Evolutionary conservation across 53 echinoderm and acorn worm species (phyloP), one percentile per base, ranked within the genome.

Genomic region (Zoroaster sp.): DNA sequence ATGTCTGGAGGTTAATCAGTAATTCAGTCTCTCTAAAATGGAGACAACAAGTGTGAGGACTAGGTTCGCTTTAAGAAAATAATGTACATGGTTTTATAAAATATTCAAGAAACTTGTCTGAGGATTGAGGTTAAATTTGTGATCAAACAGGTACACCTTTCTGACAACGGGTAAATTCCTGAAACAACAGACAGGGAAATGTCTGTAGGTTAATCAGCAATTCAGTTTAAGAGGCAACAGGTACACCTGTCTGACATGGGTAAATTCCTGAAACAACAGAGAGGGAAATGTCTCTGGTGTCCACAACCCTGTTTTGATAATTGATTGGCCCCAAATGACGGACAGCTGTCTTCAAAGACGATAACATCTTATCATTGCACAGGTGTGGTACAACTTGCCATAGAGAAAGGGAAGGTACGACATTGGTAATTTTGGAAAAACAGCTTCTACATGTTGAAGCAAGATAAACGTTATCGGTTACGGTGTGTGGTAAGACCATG

Each of bases 251-350:
- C 25, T 42, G 43, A 67, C 42, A 45, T 66, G 33, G 68, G 82
- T 44, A 30, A 67, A 43, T 67, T 67, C 66, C 68, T 67, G 32
- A 66, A 34, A 44, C 67, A 66, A 43, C 68, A 82, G 68, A 67
- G 33, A 15, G 43, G 82, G 82, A 82, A 82, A 82, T 82, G 66
- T 44, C 31, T 10, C 15, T 63, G 66, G 33, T 82, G 42, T 66
- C 17, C 66, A 41, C 75, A 65, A 75, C 66, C 75, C 88, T 87
- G 74, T 74, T 63, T 75, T 75, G 75, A 63, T 76, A 88, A 76
- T 74, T 75, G 36, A 87, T 86, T 74, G 41, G 59, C 20, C 21
- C 45, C 41, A 75, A 30, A 75, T 75, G 44, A 31, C 32, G 23
- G 44, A 49, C 49, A 33, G 47, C 15, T 40, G n/a, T 21, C 76